These are phyloP conservation scores for Caenorhabditis sp. DNA, from an alignment of 2,888 invertebrate species.

Conservation along the genomic window DNA sequence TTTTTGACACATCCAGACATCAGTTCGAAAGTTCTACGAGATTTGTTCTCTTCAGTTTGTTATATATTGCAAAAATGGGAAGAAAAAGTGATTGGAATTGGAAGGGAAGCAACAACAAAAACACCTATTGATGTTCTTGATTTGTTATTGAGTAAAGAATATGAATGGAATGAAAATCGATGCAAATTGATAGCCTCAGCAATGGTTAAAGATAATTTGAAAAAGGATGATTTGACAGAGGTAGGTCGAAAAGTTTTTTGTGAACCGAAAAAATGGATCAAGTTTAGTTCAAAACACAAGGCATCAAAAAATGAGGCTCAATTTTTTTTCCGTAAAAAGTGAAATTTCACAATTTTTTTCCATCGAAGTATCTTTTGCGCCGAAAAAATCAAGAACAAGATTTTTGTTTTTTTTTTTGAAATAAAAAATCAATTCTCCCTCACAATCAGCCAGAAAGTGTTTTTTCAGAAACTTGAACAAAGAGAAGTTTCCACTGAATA, in stretches of 20 bases:
- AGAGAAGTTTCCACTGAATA: not conserved
- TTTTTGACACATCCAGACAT: not conserved
- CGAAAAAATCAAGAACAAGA: no score
- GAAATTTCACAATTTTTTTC: no score
- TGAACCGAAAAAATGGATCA: no score
- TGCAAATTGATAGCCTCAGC: not conserved
- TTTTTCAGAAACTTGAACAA: not conserved
- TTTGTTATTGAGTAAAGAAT: not conserved
- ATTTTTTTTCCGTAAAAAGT: no score
- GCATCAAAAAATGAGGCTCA: no score
- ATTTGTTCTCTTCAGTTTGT: conserved; percentile 4
- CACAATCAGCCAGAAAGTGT: no score
- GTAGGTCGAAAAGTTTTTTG: no score
- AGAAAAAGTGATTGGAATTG: conserved; percentile 8
- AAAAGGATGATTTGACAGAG: not conserved
- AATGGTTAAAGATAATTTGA: not conserved
- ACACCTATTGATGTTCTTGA: conserved; percentile 7
- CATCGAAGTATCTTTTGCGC: no score
- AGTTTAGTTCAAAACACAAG: no score
- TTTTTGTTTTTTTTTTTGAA: no score
- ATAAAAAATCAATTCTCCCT: no score
- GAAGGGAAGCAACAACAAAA: not conserved
- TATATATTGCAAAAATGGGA: conserved; percentile 17
- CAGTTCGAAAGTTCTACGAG: not conserved
- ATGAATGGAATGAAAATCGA: not conserved